These are phyloP conservation scores for Leptinotarsa tumamoca DNA, from an alignment of 2,888 invertebrate genomes.

Conservation along the genomic window DNA sequence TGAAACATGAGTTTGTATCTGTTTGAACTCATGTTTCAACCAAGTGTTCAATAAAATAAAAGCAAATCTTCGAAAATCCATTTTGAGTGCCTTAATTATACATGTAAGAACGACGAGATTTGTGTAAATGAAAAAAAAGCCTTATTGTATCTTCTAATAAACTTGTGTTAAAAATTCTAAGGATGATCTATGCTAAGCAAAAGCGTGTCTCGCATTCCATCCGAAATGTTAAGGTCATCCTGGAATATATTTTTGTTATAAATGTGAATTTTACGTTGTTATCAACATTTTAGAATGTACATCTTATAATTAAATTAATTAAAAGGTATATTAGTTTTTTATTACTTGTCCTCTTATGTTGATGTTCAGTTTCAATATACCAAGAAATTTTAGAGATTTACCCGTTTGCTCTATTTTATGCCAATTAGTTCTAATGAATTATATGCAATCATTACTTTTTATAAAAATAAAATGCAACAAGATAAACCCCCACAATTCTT, in stretches of 20 bases:
- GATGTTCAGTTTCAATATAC: too few species aligned
- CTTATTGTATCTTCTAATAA: slow-evolving; percentile 27
- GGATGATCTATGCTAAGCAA: slow-evolving; percentile 44
- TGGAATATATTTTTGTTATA: slow-evolving; percentile 31
- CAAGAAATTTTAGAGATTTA: too few species aligned
- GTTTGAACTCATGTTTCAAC: slow-evolving; percentile 49
- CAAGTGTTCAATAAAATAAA: slow-evolving; percentile 57
- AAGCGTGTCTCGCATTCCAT: slow-evolving; percentile 65
- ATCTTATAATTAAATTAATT: slow-evolving; percentile 19
- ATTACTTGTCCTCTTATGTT: background rate
- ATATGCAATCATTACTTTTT: too few species aligned
- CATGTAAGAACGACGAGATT: slow-evolving; percentile 47
- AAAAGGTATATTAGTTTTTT: slow-evolving; percentile 14
- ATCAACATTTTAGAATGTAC: slow-evolving; percentile 6
- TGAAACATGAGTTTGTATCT: slow-evolving; percentile 49
- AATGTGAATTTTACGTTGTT: slow-evolving; percentile 4
- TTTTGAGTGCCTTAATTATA: slow-evolving; percentile 60
- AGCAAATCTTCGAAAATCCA: slow-evolving; percentile 23
- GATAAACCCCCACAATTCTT: too few species aligned
- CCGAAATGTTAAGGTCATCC: slow-evolving; percentile 44
- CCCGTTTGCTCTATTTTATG: too few species aligned
- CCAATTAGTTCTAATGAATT: too few species aligned
- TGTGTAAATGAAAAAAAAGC: slow-evolving; percentile 30
- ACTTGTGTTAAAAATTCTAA: slow-evolving; percentile 32
- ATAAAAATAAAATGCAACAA: too few species aligned